Percentiles rank a stretch among this genome's conserved stretches.
phyloP scores from a whole-genome alignment of 2,113 vertebrate genomes.

The Tetraodon nigroviridis region DNA sequence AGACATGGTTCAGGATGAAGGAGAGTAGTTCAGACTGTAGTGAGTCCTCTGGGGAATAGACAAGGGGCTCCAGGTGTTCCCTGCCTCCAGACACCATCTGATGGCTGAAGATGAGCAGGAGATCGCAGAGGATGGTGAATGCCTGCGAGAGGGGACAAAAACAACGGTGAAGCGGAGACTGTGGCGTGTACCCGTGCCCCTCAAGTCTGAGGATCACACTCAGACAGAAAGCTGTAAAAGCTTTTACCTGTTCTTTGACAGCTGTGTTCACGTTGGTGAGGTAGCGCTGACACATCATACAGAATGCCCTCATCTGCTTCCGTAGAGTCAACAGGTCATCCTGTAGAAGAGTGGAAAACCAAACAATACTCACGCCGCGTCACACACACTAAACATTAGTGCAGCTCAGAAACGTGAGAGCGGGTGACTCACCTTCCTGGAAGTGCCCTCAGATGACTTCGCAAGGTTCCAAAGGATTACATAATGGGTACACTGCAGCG shows the following conservation, averaged over 20 bases:
- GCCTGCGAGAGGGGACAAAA: constrained; percentile 73
- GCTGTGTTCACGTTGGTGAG: constrained; percentile 96
- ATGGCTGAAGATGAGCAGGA: constrained; percentile 99
- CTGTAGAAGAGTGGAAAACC: constrained; percentile 59
- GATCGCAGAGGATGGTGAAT: constrained; percentile 96
- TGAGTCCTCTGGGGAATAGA: constrained; percentile 93
- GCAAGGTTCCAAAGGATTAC: constrained; percentile 97
- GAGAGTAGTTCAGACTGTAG: constrained; percentile 92
- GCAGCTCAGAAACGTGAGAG: neutral
- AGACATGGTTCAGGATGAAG: constrained; percentile 98
- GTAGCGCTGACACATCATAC: constrained; percentile 98
- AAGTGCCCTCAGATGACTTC: constrained; percentile 91
- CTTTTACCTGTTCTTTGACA: constrained; percentile 94
- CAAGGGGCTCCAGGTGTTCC: constrained; percentile 91
- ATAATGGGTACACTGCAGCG: constrained; percentile 97
- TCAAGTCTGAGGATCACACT: neutral
- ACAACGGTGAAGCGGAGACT: neutral
- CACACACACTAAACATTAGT: neutral
- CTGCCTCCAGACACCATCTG: constrained; percentile 95
- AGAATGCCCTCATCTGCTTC: constrained; percentile 98
- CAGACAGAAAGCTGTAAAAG: neutral
- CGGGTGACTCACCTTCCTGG: constrained; percentile 81
- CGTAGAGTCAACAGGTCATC: constrained; percentile 90
- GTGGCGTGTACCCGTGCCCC: neutral
- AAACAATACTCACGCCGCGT: neutral